Evolutionary conservation across 2,888 invertebrate species (phyloP).

Genomic region (Drosophila acutilabella): DNA sequence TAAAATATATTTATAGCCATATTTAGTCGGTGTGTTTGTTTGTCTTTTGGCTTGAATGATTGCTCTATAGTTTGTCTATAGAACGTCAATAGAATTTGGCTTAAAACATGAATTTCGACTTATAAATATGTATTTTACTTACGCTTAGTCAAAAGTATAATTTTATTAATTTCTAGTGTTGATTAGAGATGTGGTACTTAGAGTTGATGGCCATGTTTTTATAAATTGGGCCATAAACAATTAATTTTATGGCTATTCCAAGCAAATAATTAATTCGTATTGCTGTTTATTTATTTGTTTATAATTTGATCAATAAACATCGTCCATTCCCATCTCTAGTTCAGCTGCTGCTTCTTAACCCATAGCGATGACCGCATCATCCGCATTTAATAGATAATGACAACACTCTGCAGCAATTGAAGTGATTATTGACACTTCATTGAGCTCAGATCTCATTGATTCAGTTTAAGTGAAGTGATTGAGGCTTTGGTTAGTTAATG

Average conservation of each 20-base stretch:
- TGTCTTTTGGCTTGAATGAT: background rate
- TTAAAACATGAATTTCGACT: background rate
- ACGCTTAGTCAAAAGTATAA: background rate
- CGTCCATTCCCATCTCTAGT: too few species aligned
- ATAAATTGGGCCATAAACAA: too few species aligned
- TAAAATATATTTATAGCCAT: conserved; percentile 5
- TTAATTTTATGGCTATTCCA: background rate
- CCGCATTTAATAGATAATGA: conserved; percentile 18
- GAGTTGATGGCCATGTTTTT: background rate
- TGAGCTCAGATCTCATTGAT: conserved; percentile 59
- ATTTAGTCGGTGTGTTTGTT: conserved; percentile 4
- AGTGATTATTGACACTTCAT: conserved; percentile 20
- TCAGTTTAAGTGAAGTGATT: conserved; percentile 53
- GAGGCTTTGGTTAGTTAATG: conserved; percentile 46
- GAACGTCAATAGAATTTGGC: background rate
- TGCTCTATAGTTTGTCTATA: conserved; percentile 10
- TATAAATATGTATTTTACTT: background rate
- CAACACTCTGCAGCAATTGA: background rate
- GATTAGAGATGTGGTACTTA: background rate
- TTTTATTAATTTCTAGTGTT: background rate
- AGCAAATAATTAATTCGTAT: too few species aligned
- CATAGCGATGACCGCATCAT: background rate
- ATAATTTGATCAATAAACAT: too few species aligned
- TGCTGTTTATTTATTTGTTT: too few species aligned
- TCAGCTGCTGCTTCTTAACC: background rate